Conservation (phyloP, 1,140 invertebrate genomes). For the Sarcophaga bullata region DNA sequence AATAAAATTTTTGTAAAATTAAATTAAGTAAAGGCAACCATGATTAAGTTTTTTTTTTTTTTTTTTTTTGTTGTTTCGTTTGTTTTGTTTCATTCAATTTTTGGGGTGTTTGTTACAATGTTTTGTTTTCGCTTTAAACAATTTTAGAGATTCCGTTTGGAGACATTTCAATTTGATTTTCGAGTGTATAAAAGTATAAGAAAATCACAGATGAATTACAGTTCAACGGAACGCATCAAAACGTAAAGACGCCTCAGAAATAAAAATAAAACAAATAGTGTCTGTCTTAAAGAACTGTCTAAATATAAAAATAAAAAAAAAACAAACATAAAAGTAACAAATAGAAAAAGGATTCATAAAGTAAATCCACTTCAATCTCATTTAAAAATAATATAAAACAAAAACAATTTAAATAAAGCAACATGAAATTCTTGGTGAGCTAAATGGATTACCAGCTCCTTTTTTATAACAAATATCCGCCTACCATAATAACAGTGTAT, state of each 20-base stretch:
- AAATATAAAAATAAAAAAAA: too few species aligned
- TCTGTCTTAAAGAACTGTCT: too few species aligned
- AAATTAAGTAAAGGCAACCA: background rate
- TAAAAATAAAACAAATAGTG: too few species aligned
- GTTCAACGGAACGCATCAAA: background rate
- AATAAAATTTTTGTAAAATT: too few species aligned
- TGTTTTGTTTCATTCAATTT: background rate
- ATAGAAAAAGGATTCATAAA: too few species aligned
- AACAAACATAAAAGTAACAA: too few species aligned
- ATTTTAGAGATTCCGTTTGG: background rate
- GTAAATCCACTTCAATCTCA: too few species aligned
- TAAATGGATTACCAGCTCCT: background rate
- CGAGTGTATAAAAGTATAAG: background rate
- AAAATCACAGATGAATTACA: background rate
- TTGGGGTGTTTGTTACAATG: background rate
- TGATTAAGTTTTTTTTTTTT: background rate
- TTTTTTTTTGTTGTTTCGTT: background rate
- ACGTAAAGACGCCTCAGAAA: too few species aligned
- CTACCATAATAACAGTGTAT: background rate
- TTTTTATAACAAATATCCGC: too few species aligned
- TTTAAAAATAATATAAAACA: too few species aligned
- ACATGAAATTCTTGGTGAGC: constrained; percentile 29
- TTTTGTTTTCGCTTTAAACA: background rate
- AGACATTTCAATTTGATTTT: background rate
- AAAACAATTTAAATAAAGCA: too few species aligned